phyloP scores from a whole-genome alignment of 2,888 invertebrate genomes.

The Apamea anceps region DNA sequence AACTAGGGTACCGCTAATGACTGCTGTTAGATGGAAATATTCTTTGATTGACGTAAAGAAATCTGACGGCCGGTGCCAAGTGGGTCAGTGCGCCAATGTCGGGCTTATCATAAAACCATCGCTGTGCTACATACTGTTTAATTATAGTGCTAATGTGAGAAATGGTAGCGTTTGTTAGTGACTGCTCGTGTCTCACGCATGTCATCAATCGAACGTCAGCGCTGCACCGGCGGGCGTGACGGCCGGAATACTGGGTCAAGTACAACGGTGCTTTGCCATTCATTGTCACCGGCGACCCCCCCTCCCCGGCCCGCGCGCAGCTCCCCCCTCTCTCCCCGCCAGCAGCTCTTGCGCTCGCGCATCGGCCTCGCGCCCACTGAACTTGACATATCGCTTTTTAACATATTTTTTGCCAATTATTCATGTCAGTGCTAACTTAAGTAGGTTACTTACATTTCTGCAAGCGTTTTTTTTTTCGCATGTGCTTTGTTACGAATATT shows the following conservation, averaged over 20 bases:
- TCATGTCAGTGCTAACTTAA: slow-evolving; percentile 75
- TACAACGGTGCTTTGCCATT: slow-evolving; percentile 90
- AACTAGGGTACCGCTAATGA: slow-evolving; percentile 55
- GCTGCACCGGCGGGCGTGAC: slow-evolving; percentile 79
- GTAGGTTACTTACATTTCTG: slow-evolving; percentile 63
- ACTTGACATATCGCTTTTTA: slow-evolving; percentile 87
- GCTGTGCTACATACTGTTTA: slow-evolving; percentile 70
- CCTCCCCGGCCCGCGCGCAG: slow-evolving; percentile 66
- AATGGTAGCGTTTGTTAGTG: slow-evolving; percentile 68
- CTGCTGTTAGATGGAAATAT: slow-evolving; percentile 77
- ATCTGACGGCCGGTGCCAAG: slow-evolving; percentile 81
- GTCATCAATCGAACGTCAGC: slow-evolving; percentile 80
- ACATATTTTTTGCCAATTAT: slow-evolving; percentile 81
- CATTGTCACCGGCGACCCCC: slow-evolving; percentile 82
- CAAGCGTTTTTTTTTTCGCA: slow-evolving; percentile 53
- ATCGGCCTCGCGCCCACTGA: slow-evolving; percentile 85
- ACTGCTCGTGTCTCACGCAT: slow-evolving; percentile 76
- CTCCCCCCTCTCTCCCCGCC: slow-evolving; percentile 49
- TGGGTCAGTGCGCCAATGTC: slow-evolving; percentile 88
- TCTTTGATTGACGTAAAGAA: slow-evolving; percentile 84
- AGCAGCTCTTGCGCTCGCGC: slow-evolving; percentile 75
- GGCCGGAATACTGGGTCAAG: slow-evolving; percentile 88
- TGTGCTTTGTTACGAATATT: slow-evolving; percentile 52
- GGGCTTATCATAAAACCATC: slow-evolving; percentile 81
- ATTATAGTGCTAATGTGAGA: slow-evolving; percentile 77